Conservation (phyloP, 2,888 invertebrate genomes). For the Nebria salina region DNA sequence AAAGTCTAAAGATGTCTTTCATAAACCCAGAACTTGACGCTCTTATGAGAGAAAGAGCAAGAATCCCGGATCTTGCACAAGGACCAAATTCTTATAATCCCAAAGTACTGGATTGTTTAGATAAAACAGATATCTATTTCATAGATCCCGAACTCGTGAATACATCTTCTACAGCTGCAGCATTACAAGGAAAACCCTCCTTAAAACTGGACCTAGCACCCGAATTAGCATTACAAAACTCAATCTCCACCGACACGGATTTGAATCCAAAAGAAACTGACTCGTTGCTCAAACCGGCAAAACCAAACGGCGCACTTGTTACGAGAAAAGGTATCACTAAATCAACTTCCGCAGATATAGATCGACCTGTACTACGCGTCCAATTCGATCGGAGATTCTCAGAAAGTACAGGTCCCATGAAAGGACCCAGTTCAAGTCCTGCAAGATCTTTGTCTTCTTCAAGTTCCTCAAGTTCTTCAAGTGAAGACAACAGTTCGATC, state of each 20-base stretch:
- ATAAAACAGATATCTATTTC: slow-evolving; percentile 22
- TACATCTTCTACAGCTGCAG: slow-evolving; percentile 8
- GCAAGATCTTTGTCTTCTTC: slow-evolving; percentile 59
- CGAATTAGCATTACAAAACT: slow-evolving; percentile 29
- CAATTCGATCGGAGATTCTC: slow-evolving; percentile 62
- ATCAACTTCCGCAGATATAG: slow-evolving; percentile 53
- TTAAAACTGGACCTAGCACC: slow-evolving; percentile 20
- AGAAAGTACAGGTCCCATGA: slow-evolving; percentile 50
- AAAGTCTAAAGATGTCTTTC: neutral
- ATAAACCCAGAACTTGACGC: neutral
- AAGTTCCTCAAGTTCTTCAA: slow-evolving; percentile 61
- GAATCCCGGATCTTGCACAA: neutral
- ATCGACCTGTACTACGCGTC: slow-evolving; percentile 65
- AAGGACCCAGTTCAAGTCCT: slow-evolving; percentile 51
- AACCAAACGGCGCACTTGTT: neutral
- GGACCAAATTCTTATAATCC: slow-evolving; percentile 4
- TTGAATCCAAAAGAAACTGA: slow-evolving; percentile 44
- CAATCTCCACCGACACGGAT: slow-evolving; percentile 32
- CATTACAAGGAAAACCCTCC: slow-evolving; percentile 19
- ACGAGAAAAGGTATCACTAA: slow-evolving; percentile 47
- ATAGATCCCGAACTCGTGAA: neutral
- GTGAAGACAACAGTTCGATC: slow-evolving; percentile 72
- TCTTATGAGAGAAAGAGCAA: neutral
- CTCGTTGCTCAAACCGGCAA: slow-evolving; percentile 7
- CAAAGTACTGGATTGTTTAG: slow-evolving; percentile 12